Conservation (phyloP, 2,113 vertebrate genomes). For the Chaenocephalus aceratus region DNA sequence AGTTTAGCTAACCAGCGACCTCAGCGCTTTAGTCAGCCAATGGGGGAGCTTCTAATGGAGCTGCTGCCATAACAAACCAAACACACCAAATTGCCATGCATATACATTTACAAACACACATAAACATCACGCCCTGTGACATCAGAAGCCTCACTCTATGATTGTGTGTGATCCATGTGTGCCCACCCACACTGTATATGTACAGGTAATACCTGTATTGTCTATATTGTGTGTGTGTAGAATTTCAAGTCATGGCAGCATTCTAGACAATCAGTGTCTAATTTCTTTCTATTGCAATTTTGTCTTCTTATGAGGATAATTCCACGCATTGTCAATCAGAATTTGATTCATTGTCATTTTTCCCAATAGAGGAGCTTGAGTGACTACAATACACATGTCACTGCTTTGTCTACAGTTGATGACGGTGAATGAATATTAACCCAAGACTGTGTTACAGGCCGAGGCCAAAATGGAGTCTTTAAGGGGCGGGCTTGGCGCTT, state of each 20-base stretch:
- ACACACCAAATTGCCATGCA: slow-evolving; percentile 40
- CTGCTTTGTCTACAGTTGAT: background rate
- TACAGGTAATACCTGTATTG: background rate
- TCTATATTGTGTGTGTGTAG: slow-evolving; percentile 1
- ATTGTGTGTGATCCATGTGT: background rate
- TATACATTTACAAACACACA: background rate
- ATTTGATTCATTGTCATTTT: background rate
- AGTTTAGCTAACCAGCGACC: slow-evolving; percentile 77
- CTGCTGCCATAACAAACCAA: slow-evolving; percentile 73
- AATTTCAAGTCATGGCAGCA: background rate
- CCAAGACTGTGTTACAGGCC: slow-evolving; percentile 34
- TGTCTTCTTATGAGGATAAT: background rate
- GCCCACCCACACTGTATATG: background rate
- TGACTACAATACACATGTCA: too few relatives aligned
- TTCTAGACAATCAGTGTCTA: background rate
- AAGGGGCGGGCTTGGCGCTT: slow-evolving; percentile 20
- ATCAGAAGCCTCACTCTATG: background rate
- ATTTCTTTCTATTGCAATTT: background rate
- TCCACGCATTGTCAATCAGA: background rate
- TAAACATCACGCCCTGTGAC: background rate
- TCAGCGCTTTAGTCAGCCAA: slow-evolving; percentile 78
- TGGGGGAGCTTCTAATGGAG: slow-evolving; percentile 58
- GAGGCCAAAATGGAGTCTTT: slow-evolving; percentile 42
- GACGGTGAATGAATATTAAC: slow-evolving; percentile 3
- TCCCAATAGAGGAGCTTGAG: too few relatives aligned